A percentile compares a stretch with the other conserved stretches of the same genome.
These are phyloP conservation scores for Merodon equestris DNA, from an alignment of 2,888 invertebrate genomes.

Conservation along the genomic window DNA sequence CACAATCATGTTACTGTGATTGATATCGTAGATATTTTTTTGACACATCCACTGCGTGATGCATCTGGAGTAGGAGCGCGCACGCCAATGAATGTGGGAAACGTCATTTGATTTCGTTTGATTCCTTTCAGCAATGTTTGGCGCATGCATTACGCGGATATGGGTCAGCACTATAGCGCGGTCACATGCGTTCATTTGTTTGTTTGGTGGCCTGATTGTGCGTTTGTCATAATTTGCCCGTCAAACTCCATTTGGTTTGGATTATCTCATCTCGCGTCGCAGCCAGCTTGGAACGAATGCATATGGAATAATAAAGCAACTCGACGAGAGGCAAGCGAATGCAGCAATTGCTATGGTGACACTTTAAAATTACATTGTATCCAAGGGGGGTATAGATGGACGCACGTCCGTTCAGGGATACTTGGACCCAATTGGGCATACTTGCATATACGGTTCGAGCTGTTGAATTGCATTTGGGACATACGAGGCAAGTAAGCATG, in stretches of 20 bases:
- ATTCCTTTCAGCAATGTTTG: background rate
- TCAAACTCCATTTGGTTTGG: constrained; percentile 51
- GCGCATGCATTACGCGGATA: constrained; percentile 13
- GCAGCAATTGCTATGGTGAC: no score
- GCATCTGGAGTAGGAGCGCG: constrained; percentile 8
- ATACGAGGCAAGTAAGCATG: background rate
- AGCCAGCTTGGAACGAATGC: constrained; percentile 31
- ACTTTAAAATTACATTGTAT: no score
- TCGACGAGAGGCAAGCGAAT: background rate
- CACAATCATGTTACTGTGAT: constrained; percentile 68
- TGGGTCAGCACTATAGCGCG: constrained; percentile 47
- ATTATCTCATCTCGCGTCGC: constrained; percentile 47
- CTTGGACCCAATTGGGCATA: constrained; percentile 35
- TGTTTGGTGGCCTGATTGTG: no score
- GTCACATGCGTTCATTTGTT: constrained; percentile 46
- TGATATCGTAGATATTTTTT: constrained; percentile 62
- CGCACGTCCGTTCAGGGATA: constrained; percentile 23
- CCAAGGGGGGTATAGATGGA: no score
- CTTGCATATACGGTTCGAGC: constrained; percentile 2
- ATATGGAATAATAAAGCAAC: constrained; percentile 56
- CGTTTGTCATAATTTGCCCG: constrained; percentile 61
- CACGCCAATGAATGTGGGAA: constrained; percentile 44
- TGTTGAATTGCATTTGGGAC: constrained; percentile 44
- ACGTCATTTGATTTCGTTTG: constrained; percentile 16
- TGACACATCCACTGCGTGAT: constrained; percentile 59